Base-by-base conservation (phyloP, 2,888 invertebrate genomes). In the Lepidocyrtinus sp. region DNA sequence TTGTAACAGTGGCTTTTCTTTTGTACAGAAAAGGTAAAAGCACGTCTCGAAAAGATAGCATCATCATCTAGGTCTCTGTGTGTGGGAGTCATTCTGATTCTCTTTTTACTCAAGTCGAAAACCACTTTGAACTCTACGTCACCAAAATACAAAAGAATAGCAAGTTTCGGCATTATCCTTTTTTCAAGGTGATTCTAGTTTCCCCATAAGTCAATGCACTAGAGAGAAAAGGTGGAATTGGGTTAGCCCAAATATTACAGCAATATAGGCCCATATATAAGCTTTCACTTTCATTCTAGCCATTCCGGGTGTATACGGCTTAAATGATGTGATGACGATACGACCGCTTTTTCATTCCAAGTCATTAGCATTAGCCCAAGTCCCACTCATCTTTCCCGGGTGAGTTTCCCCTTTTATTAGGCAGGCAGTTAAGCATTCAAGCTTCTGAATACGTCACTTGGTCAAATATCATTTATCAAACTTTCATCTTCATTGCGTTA, bases 401-500 rank as follows among this genome's bases (percentile, higher is more conserved):
- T n/a, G 19, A 7, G 21, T 59, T 21, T n/a, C n/a, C 21, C 59
- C 59, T 21, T 12, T 59, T n/a, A 59, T 59, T 59, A 59, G 22
- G 22, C 19, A 2, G 59, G 22, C 15, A 59, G 21, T 59, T 2
- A 2, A 59, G 22, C 59, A 59, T 59, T n/a, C n/a, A 59, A 21
- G 59, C 21, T 22, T 21, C 3, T 3, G 59, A 59, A 59, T 59
- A 59, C 59, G 21, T 59, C 19, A 59, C 21, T 59, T 59, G 59
- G 59, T 59, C 59, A 59, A 59, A 59, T 21, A 59, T n/a, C 21
- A 59, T 59, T 59, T n/a, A 59, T 59, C 59, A 59, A 59, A 59
- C 1, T 59, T 21, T 59, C 21, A 59, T 59, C 19, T n/a, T n/a
- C n/a, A n/a, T 59, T 59, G 59, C 59, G 22, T 21, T 21, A 21